A percentile compares a stretch with the other conserved stretches of the same genome.
Conservation (phyloP, 2,113 vertebrate species). For the Arvicanthis niloticus region DNA sequence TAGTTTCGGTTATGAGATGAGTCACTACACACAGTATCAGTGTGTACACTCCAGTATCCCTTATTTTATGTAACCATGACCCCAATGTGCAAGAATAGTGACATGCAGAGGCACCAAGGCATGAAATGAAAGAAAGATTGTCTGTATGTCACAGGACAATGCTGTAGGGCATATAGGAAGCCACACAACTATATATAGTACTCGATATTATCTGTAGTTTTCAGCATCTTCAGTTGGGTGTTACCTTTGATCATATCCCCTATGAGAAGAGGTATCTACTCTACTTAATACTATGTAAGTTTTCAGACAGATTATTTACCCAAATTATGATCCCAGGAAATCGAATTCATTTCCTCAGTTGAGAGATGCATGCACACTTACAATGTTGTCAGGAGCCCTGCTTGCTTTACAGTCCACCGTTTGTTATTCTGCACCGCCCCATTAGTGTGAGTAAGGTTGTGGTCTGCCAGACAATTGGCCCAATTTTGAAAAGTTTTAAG, state of each 20-base stretch:
- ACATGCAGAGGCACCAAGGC: background rate
- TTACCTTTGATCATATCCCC: background rate
- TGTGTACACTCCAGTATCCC: background rate
- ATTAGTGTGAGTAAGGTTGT: background rate
- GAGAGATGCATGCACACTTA: background rate
- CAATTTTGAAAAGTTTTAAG: slow-evolving; percentile 13
- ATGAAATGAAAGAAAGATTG: background rate
- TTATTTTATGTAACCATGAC: background rate
- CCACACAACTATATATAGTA: no score
- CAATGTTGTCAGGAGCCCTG: background rate
- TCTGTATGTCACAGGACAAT: background rate
- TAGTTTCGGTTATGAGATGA: background rate
- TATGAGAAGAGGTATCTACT: background rate
- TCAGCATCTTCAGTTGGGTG: background rate
- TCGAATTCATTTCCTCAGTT: background rate
- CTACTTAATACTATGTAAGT: background rate
- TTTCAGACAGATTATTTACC: background rate
- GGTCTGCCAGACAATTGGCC: background rate
- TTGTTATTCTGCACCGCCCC: background rate
- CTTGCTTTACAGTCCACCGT: background rate
- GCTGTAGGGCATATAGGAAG: background rate
- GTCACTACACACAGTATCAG: no score
- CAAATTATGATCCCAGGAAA: background rate
- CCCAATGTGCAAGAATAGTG: background rate
- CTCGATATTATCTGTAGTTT: background rate